Evolutionary conservation across 2,113 vertebrate genomes (phyloP).

Genomic region (Aplodontia rufa): DNA sequence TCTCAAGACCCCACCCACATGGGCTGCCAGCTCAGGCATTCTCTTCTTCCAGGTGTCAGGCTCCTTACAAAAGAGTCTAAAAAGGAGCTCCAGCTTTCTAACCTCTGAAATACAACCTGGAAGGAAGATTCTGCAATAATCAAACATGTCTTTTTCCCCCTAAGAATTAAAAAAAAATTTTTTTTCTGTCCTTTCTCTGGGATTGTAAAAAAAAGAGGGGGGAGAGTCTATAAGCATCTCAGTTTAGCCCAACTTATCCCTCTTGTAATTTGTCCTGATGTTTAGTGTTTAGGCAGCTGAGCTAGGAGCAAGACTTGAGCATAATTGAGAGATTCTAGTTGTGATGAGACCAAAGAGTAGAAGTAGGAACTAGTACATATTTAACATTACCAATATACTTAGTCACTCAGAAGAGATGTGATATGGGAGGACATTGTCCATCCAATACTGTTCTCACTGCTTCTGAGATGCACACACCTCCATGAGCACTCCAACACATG

Average conservation of each 20-base stretch:
- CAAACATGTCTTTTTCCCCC: neutral
- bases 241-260: neutral
- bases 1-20: rapidly evolving
- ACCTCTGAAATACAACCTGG: neutral
- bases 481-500: neutral
- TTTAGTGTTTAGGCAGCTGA: neutral
- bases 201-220: neutral
- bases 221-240: neutral
- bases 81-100: neutral
- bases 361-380: neutral
- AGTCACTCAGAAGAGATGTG: neutral
- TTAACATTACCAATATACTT: neutral
- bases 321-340: neutral
- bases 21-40: neutral
- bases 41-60: neutral
- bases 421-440: neutral
- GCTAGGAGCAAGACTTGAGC: neutral
- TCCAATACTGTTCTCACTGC: neutral
- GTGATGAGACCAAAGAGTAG: neutral
- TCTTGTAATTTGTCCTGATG: neutral
- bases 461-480: neutral
- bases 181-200: neutral
- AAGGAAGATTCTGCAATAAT: neutral
- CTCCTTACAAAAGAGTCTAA: neutral
- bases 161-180: neutral